phyloP scores from a whole-genome alignment of 2,888 invertebrate species.

The Pogonocherus hispidulus region DNA sequence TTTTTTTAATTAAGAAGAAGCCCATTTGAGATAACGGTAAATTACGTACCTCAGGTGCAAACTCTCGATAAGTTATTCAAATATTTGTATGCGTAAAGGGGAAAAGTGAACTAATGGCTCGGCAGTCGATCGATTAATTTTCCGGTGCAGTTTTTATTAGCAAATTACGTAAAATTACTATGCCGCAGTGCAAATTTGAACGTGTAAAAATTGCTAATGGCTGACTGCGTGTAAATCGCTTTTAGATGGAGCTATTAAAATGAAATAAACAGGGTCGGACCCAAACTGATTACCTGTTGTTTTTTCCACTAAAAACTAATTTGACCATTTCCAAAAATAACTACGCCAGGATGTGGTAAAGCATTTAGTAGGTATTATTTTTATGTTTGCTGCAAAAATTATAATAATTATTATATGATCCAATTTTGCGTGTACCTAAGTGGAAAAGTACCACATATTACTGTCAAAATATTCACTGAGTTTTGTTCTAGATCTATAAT shows the following conservation, averaged over 20 bases:
- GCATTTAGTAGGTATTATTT: too few species aligned
- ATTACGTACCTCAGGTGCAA: slow-evolving; percentile 11
- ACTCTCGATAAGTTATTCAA: slow-evolving; percentile 19
- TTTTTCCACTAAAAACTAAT: too few species aligned
- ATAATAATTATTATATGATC: too few species aligned
- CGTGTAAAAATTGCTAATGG: slow-evolving; percentile 34
- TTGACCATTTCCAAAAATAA: too few species aligned
- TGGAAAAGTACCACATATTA: too few species aligned
- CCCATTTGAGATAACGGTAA: slow-evolving; percentile 1
- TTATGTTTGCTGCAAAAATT: too few species aligned
- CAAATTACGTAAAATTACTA: slow-evolving; percentile 36
- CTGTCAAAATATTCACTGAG: too few species aligned
- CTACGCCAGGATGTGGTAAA: too few species aligned
- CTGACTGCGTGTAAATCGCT: slow-evolving; percentile 29
- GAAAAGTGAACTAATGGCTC: slow-evolving; percentile 23
- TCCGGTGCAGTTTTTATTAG: slow-evolving; percentile 33
- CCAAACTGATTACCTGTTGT: neutral
- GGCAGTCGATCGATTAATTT: slow-evolving; percentile 33
- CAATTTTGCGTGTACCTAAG: too few species aligned
- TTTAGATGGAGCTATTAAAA: slow-evolving; percentile 35
- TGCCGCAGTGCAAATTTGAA: slow-evolving; percentile 33
- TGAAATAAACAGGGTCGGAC: slow-evolving; percentile 26
- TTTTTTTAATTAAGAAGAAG: too few species aligned
- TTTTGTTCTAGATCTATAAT: too few species aligned
- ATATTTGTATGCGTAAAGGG: slow-evolving; percentile 30